These are phyloP conservation scores for Drosophila nebulosa DNA, from an alignment of 1,140 invertebrate species.

Conservation along the genomic window DNA sequence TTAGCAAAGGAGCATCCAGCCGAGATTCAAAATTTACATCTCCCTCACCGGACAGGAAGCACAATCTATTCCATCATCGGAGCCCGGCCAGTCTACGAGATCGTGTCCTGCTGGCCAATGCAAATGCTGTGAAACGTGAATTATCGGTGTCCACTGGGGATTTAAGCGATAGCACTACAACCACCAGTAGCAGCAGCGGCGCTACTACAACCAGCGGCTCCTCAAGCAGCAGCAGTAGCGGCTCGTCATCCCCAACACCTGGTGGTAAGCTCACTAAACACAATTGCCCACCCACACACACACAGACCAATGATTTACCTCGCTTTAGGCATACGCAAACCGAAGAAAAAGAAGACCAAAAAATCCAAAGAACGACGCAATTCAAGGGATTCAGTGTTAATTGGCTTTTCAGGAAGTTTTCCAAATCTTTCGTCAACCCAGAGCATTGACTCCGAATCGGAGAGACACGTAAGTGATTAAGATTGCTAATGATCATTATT, in stretches of 20 bases:
- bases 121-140: conserved; percentile 2
- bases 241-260: not conserved
- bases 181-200: not conserved
- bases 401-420: conserved; percentile 31
- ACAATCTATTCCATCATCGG: not conserved
- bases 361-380: conserved; percentile 3
- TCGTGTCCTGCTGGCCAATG: conserved; percentile 22
- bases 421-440: conserved; percentile 28
- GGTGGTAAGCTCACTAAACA: not conserved
- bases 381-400: conserved; percentile 21
- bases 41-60: not conserved
- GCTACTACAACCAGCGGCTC: not conserved
- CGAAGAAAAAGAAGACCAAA: conserved; percentile 20
- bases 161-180: conserved; percentile 2
- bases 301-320: not conserved
- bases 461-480: conserved; percentile 38
- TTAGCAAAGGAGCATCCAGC: not conserved
- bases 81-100: conserved; percentile 1
- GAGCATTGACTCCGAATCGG: conserved; percentile 28
- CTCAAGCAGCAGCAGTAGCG: not conserved
- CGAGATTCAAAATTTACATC: not conserved
- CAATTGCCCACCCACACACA: not conserved
- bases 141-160: not conserved
- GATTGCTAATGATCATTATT: not conserved
- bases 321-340: not conserved